phyloP scores from a whole-genome alignment of 2,113 vertebrate genomes.

The Nipponia nippon region DNA sequence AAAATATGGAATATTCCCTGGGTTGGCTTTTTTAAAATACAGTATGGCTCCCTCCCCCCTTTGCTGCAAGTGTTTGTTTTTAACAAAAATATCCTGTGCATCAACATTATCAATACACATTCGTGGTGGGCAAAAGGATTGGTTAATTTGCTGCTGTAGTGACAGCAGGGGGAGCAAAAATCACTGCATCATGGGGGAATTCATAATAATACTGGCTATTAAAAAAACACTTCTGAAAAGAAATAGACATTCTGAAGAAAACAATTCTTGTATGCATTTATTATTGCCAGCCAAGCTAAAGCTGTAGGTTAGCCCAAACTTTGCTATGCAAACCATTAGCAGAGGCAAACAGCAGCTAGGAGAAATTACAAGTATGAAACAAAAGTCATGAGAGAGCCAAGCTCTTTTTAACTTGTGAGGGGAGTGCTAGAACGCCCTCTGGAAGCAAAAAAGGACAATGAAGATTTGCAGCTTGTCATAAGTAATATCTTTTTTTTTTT shows the following conservation, averaged over 20 bases:
- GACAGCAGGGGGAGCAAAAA: conserved; percentile 67
- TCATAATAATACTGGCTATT: neutral
- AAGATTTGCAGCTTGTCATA: neutral
- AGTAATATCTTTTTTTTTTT: neutral
- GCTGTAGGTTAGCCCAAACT: neutral
- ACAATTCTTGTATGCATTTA: neutral
- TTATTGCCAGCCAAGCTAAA: neutral
- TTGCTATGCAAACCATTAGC: neutral
- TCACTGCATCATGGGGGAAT: conserved; percentile 31
- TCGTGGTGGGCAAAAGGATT: neutral
- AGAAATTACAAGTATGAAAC: neutral
- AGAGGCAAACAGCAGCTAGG: neutral
- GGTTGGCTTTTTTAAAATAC: neutral
- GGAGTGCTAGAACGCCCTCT: neutral
- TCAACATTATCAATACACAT: neutral
- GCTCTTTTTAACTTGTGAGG: neutral
- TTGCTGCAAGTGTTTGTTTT: neutral
- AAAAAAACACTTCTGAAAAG: neutral
- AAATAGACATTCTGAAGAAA: neutral
- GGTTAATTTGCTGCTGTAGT: conserved; percentile 20
- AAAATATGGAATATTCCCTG: neutral
- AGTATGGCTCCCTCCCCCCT: neutral
- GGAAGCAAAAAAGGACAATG: neutral
- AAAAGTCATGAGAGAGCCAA: neutral
- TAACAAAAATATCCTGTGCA: neutral